Evolutionary conservation across 2,888 invertebrate species (phyloP).

Genomic region (Alentia gelatinosa): DNA sequence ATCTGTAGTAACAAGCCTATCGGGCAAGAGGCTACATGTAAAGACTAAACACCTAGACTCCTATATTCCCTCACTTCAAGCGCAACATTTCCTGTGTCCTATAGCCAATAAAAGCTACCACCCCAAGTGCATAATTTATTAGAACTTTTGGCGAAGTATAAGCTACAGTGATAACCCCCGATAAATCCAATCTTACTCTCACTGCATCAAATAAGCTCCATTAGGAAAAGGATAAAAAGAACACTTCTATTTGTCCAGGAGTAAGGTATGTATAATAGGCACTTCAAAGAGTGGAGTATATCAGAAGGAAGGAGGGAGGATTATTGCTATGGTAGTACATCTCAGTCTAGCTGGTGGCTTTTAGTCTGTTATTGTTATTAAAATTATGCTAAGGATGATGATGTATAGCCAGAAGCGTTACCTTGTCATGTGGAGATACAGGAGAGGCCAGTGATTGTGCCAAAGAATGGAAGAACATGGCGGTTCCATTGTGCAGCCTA

Average conservation of each 20-base stretch:
- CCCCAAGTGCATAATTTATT: background rate
- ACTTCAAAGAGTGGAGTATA: too few relatives aligned
- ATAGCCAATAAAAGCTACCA: background rate
- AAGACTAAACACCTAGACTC: background rate
- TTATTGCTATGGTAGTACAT: too few relatives aligned
- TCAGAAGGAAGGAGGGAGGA: too few relatives aligned
- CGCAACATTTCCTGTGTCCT: background rate
- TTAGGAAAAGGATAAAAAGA: too few relatives aligned
- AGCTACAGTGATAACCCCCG: too few relatives aligned
- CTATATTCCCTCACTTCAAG: background rate
- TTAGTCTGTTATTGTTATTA: too few relatives aligned
- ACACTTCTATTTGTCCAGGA: too few relatives aligned
- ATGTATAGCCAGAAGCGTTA: background rate
- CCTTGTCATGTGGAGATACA: constrained; percentile 35
- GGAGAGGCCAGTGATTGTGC: constrained; percentile 17
- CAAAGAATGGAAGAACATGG: constrained; percentile 52
- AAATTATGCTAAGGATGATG: background rate
- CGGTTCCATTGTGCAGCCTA: constrained; percentile 44
- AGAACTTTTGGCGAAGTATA: too few relatives aligned
- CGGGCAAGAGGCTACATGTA: background rate
- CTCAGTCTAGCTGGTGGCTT: too few relatives aligned
- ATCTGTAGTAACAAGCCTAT: background rate
- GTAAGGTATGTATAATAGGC: too few relatives aligned
- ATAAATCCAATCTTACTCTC: too few relatives aligned
- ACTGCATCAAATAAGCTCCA: too few relatives aligned